Conservation (phyloP, 2,888 invertebrate species). For the Caenorhabditis becei region DNA sequence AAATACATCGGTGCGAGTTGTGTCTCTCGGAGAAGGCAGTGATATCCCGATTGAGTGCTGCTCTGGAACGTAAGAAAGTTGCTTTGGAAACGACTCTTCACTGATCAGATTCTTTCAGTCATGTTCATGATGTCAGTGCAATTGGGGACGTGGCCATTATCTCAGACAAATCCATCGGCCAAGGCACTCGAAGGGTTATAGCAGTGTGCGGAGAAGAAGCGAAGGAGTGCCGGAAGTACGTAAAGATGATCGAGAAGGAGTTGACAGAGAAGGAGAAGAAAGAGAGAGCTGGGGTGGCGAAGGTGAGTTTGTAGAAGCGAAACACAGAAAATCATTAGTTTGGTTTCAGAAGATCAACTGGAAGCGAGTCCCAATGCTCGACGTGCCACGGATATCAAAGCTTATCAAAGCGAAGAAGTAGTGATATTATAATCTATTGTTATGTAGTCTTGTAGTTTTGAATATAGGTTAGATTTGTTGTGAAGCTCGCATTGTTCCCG, state of each 20-base stretch:
- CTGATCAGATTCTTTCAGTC: too few relatives aligned
- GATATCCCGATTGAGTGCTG: constrained; percentile 50
- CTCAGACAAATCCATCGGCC: constrained; percentile 53
- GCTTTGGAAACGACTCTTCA: neutral
- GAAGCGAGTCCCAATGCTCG: constrained; percentile 43
- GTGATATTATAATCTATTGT: neutral
- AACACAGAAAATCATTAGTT: neutral
- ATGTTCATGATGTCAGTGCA: constrained; percentile 28
- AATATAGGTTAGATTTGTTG: neutral
- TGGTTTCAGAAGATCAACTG: constrained; percentile 50
- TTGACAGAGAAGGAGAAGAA: constrained; percentile 17
- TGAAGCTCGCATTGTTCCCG: neutral
- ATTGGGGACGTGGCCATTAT: constrained; percentile 46
- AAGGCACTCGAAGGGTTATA: constrained; percentile 45
- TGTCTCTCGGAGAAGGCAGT: constrained; percentile 1
- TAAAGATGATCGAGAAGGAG: constrained; percentile 3
- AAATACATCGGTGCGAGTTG: constrained; percentile 24
- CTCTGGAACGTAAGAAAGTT: constrained; percentile 58
- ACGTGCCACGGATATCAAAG: constrained; percentile 27
- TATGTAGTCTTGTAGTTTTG: neutral
- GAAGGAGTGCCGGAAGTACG: constrained; percentile 25
- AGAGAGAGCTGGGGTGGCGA: constrained; percentile 9
- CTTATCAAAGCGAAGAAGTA: constrained; percentile 18
- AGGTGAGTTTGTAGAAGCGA: constrained; percentile 5
- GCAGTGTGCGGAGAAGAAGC: constrained; percentile 55